Base-by-base conservation (phyloP, 1,140 invertebrate species). In the Trachymyrmex cornetzi region DNA sequence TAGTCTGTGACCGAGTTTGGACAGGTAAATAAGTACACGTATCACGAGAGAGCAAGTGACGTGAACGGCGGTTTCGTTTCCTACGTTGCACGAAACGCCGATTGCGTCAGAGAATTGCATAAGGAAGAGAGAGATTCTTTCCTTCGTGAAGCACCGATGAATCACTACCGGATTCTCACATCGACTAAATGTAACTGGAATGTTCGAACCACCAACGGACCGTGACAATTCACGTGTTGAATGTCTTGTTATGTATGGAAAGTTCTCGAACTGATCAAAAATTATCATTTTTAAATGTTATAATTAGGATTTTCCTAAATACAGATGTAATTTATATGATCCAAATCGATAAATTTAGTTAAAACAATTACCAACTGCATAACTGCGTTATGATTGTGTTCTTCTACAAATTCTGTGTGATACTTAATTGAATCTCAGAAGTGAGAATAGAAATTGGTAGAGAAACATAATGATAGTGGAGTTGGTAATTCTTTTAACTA, bases 111-210 rank as follows among this genome's bases (percentile, higher is more conserved):
- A 34, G 6, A 64, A 38, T 77, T 71, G 77, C 74, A 89, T 81
- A 69, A 59, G 77, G 59, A 38, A 81, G 63, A 80, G 34, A 84
- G 74, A 85, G 88, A 77, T 82, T 77, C 64, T 72, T 67, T 63
- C 24, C 30, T 53, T 30, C n/a, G 9, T 24, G 16, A 7, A 50
- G 57, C 16, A 53, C 53, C 48, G 89, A 90, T 90, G 89, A 91
- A 84, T 91, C 77, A 88, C 82, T 85, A 67, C 48, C 67, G 74
- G 88, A 85, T 90, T 90, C 86, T 57, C 89, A 72, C 71, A 63
- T 27, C 53, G 34, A 50, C 27, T 75, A 69, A 85, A 61, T 53
- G 74, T 27, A 77, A 55, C 69, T 53, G 66, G 59, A 87, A 89
- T 63, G 27, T 57, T 89, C 53, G 6, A 14, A 44, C n/a, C 75